Conservation (phyloP, 1,140 invertebrate species). For the Panagrolaimus sp. region DNA sequence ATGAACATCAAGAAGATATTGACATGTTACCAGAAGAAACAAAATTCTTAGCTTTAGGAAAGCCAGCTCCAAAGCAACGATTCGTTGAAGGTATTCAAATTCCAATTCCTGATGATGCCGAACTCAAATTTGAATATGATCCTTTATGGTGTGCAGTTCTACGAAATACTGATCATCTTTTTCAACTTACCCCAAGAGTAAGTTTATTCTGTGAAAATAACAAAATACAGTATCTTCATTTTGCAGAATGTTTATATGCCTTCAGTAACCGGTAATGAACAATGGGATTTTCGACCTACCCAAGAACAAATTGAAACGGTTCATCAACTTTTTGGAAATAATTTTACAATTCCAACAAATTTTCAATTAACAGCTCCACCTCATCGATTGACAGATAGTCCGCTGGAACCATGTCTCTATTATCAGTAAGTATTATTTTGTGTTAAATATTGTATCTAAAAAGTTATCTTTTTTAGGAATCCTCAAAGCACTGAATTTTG, state of each 20-base stretch:
- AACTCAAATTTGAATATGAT: slow-evolving; percentile 41
- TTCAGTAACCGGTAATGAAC: slow-evolving; percentile 43
- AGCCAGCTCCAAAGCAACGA: slow-evolving; percentile 70
- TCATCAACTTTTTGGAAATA: slow-evolving; percentile 67
- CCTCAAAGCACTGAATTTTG: slow-evolving; percentile 77
- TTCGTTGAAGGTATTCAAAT: slow-evolving; percentile 66
- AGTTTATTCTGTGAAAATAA: not conserved
- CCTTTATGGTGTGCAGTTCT: slow-evolving; percentile 41
- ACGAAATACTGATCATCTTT: slow-evolving; percentile 43
- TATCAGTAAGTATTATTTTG: slow-evolving; percentile 26
- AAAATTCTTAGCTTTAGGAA: slow-evolving; percentile 84
- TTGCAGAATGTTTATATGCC: slow-evolving; percentile 23
- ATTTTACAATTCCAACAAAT: slow-evolving; percentile 68
- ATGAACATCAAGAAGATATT: slow-evolving; percentile 60
- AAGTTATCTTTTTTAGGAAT: slow-evolving; percentile 65
- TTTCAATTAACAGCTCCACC: slow-evolving; percentile 71
- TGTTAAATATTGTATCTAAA: no score
- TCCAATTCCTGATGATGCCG: slow-evolving; percentile 27
- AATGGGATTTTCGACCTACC: slow-evolving; percentile 68
- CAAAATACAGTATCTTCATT: no score
- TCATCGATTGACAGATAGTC: slow-evolving; percentile 62
- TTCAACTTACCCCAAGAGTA: slow-evolving; percentile 28
- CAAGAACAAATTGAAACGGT: slow-evolving; percentile 71
- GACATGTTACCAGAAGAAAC: slow-evolving; percentile 16
- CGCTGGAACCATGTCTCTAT: slow-evolving; percentile 18